A percentile compares a stretch with the other conserved stretches of the same genome.
Evolutionary conservation across 2,888 invertebrate species (phyloP).

Genomic region (Erannis defoliaria): DNA sequence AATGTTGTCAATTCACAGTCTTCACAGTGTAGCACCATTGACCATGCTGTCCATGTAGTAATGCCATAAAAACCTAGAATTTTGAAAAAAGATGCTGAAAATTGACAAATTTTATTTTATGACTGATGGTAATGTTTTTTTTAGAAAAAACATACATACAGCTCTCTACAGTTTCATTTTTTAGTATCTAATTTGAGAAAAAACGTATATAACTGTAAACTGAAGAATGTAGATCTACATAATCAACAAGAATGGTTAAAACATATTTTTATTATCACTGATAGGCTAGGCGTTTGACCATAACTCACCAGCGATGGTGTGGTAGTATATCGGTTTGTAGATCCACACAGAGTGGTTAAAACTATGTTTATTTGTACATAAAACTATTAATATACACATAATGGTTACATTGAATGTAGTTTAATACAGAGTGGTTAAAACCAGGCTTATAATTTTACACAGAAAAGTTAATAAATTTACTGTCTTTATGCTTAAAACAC

Average conservation of each 20-base stretch:
- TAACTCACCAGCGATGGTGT: background rate
- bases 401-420: no score
- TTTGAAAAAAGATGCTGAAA: background rate
- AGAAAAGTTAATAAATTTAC: no score
- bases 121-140: conserved; percentile 43
- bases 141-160: conserved; percentile 40
- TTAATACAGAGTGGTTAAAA: no score
- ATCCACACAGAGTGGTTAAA: background rate
- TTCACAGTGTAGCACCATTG: background rate
- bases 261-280: background rate
- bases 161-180: conserved; percentile 37
- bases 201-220: no score
- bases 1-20: background rate
- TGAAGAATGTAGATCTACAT: no score
- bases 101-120: conserved; percentile 8
- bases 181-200: background rate
- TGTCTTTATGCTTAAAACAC: no score
- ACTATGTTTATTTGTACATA: background rate
- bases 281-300: background rate
- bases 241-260: background rate
- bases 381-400: no score
- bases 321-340: background rate
- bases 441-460: no score
- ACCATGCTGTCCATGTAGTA: conserved; percentile 11
- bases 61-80: conserved; percentile 33